A percentile compares a stretch with the other conserved stretches of the same genome.
phyloP scores from a whole-genome alignment of 2,888 invertebrate genomes.

The Baronia brevicornis region DNA sequence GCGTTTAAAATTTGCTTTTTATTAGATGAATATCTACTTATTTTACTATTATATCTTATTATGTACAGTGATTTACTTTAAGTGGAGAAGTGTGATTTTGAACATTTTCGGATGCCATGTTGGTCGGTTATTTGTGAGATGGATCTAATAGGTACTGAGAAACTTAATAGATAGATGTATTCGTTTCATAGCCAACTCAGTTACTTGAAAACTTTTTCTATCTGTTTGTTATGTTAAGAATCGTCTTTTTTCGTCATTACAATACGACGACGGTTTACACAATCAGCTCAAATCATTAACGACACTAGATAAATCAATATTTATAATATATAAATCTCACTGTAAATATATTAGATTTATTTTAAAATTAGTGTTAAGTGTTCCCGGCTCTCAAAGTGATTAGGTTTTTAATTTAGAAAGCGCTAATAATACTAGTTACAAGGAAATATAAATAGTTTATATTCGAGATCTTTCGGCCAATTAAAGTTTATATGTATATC shows the following conservation, averaged over 20 bases:
- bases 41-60: constrained; percentile 45
- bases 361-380: constrained; percentile 53
- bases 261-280: constrained; percentile 37
- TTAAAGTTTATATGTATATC: constrained; percentile 61
- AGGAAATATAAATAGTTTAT: constrained; percentile 56
- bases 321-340: constrained; percentile 67
- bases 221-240: constrained; percentile 32
- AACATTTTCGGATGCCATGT: constrained; percentile 41
- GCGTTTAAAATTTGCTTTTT: constrained; percentile 45
- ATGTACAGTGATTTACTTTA: constrained; percentile 50
- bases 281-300: constrained; percentile 69
- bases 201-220: no score
- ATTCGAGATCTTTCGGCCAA: constrained; percentile 65
- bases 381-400: constrained; percentile 76
- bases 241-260: constrained; percentile 28
- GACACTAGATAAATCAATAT: constrained; percentile 70
- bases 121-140: constrained; percentile 27
- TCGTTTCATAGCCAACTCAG: no score
- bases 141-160: constrained; percentile 26
- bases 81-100: constrained; percentile 32
- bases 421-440: constrained; percentile 44
- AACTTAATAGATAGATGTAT: constrained; percentile 25
- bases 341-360: constrained; percentile 67
- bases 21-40: constrained; percentile 55
- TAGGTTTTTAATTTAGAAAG: constrained; percentile 58